These are phyloP conservation scores for Neostethus bicornis DNA, from an alignment of 2,797 vertebrate genomes.

Conservation along the genomic window DNA sequence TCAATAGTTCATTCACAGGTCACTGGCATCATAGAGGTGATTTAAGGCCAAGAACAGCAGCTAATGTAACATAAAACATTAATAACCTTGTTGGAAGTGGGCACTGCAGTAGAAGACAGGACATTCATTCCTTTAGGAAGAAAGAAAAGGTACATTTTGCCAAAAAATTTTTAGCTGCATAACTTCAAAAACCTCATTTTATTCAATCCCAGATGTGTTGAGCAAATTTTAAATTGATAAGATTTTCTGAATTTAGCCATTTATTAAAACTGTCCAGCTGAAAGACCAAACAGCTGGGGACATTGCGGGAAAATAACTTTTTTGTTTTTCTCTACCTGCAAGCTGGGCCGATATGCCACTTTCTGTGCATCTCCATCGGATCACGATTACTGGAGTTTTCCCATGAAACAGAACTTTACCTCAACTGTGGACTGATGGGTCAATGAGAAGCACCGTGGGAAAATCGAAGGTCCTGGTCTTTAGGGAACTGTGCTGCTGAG, in stretches of 20 bases:
- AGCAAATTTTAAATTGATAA: slow-evolving; percentile 20
- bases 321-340: slow-evolving; percentile 58
- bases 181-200: slow-evolving; percentile 33
- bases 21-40: slow-evolving; percentile 48
- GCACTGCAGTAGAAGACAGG: slow-evolving; percentile 47
- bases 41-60: slow-evolving; percentile 49
- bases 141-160: slow-evolving; percentile 24
- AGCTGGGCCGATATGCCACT: slow-evolving; percentile 57
- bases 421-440: slow-evolving; percentile 65
- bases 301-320: slow-evolving; percentile 13
- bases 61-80: slow-evolving; percentile 28
- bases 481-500: slow-evolving; percentile 87
- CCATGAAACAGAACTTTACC: slow-evolving; percentile 62
- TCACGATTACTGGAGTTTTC: slow-evolving; percentile 60
- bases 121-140: slow-evolving; percentile 60
- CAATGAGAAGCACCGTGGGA: slow-evolving; percentile 79
- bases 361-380: slow-evolving; percentile 71
- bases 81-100: slow-evolving; percentile 23
- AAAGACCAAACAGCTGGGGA: slow-evolving; percentile 1
- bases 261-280: slow-evolving; percentile 12
- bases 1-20: slow-evolving; percentile 55
- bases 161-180: slow-evolving; percentile 40
- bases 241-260: neutral
- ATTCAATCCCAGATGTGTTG: slow-evolving; percentile 34
- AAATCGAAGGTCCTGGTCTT: slow-evolving; percentile 97